phyloP scores from a whole-genome alignment of 2,797 vertebrate species.

The Falco columbarius region DNA sequence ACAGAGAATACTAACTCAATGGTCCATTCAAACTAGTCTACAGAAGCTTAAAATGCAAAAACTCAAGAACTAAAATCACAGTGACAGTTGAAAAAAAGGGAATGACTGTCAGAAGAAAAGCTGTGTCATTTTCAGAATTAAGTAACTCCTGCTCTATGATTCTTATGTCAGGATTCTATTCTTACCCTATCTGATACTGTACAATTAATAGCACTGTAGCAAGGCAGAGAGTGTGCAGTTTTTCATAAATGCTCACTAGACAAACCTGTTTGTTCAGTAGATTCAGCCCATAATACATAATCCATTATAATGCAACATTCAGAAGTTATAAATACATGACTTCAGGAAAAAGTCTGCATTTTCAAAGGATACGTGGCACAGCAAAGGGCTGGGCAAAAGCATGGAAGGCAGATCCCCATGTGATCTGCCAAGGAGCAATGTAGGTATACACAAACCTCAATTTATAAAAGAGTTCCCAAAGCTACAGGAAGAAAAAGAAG shows the following conservation, averaged over 20 bases:
- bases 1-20: not conserved
- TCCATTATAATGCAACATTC: not conserved
- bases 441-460: constrained; percentile 97
- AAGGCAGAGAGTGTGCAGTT: not conserved
- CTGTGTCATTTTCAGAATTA: not conserved
- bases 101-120: not conserved
- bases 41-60: not conserved
- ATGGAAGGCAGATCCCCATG: constrained; percentile 98
- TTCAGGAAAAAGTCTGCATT: not conserved
- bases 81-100: not conserved
- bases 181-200: not conserved
- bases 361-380: constrained; percentile 96
- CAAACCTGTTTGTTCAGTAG: not conserved
- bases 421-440: constrained; percentile 98
- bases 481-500: constrained; percentile 69
- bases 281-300: not conserved
- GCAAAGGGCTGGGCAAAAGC: constrained; percentile 98
- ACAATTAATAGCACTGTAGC: not conserved
- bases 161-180: not conserved
- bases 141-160: not conserved
- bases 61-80: not conserved
- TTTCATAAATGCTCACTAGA: not conserved
- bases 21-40: not conserved
- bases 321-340: not conserved
- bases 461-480: constrained; percentile 98